Evolutionary conservation across 2,797 vertebrate species (phyloP).

Genomic region (Crocidura indochinensis): DNA sequence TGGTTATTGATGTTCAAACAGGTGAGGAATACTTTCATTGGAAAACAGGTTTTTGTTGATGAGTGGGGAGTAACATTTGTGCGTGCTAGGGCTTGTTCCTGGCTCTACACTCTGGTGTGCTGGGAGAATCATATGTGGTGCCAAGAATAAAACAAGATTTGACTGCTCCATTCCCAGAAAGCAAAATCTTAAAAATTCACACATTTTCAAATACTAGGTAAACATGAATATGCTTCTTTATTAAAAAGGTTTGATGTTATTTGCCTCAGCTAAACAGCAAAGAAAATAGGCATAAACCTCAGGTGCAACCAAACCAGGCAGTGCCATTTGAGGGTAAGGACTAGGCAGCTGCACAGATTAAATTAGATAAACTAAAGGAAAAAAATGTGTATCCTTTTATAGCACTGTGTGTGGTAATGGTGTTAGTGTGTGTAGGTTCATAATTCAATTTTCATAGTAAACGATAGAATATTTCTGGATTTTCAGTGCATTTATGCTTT

Average conservation of each 20-base stretch:
- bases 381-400: neutral
- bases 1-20: slow-evolving; percentile 99
- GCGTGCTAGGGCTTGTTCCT: too few species aligned
- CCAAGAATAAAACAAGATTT: too few species aligned
- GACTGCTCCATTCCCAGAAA: neutral
- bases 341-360: neutral
- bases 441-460: slow-evolving; percentile 30
- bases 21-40: slow-evolving; percentile 90
- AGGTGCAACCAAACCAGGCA: neutral
- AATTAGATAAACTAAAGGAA: neutral
- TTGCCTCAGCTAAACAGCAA: neutral
- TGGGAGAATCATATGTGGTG: too few species aligned
- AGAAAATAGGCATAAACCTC: neutral
- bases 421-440: neutral
- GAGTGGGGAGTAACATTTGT: too few species aligned
- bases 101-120: too few species aligned
- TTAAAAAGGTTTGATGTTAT: slow-evolving; percentile 20
- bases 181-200: slow-evolving; percentile 7
- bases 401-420: neutral
- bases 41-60: too few species aligned
- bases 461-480: slow-evolving; percentile 9
- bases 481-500: slow-evolving; percentile 66
- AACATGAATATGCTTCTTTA: slow-evolving; percentile 27
- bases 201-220: slow-evolving; percentile 5
- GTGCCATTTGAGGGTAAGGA: neutral